Percentiles rank a stretch among this genome's conserved stretches.
Conservation (phyloP, 2,113 vertebrate genomes). For the Tragulus kanchil region DNA sequence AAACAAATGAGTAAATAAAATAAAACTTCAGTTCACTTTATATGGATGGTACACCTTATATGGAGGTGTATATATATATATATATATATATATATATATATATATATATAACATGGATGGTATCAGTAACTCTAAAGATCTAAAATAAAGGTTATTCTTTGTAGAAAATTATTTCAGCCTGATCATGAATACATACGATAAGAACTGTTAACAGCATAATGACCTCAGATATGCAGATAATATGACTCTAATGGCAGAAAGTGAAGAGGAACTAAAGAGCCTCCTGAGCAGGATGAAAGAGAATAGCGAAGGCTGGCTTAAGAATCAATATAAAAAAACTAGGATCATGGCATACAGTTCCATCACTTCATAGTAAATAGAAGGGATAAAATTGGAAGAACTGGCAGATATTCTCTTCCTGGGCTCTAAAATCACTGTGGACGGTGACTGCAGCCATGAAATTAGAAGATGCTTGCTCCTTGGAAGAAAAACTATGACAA, state of each 20-base stretch:
- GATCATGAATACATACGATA: not conserved
- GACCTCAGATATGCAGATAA: not conserved
- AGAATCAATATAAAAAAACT: not conserved
- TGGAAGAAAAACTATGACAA: not conserved
- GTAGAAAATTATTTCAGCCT: not conserved
- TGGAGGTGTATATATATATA: too few species aligned
- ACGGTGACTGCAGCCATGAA: not conserved
- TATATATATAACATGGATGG: not conserved
- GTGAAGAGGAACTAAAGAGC: not conserved
- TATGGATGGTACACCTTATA: too few species aligned
- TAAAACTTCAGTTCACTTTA: not conserved
- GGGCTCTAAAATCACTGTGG: not conserved
- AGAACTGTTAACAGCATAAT: not conserved
- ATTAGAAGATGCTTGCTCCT: not conserved
- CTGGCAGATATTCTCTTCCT: not conserved
- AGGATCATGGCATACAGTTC: not conserved
- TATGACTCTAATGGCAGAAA: not conserved
- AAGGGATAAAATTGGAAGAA: not conserved
- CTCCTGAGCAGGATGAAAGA: not conserved
- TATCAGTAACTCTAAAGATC: not conserved
- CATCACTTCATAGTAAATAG: not conserved
- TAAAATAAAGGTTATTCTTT: not conserved
- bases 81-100: too few species aligned
- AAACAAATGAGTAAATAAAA: slow-evolving; percentile 24
- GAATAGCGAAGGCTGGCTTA: not conserved